phyloP scores from a whole-genome alignment of 2,888 invertebrate genomes.

The Dynastes grantii region DNA sequence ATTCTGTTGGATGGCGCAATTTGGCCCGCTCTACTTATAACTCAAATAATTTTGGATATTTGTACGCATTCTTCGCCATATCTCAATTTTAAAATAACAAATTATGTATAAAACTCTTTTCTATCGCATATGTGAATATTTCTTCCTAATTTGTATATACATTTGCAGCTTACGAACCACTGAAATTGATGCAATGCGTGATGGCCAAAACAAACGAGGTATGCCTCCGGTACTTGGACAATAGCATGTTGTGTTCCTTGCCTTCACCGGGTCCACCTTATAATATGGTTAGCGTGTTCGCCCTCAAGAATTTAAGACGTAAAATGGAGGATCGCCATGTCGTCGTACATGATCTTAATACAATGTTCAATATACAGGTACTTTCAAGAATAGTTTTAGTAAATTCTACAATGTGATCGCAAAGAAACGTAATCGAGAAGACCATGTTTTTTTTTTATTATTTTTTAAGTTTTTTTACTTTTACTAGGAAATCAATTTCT shows the following conservation, averaged over 20 bases:
- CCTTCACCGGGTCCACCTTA: constrained; percentile 74
- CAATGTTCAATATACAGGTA: constrained; percentile 85
- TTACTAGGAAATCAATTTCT: too few species aligned
- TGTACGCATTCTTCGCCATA: too few species aligned
- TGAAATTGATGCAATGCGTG: constrained; percentile 83
- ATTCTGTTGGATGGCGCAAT: too few species aligned
- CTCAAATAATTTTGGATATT: too few species aligned
- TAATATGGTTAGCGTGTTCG: constrained; percentile 76
- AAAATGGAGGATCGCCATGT: constrained; percentile 95
- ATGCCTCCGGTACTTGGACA: constrained; percentile 80
- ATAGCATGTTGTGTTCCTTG: constrained; percentile 78
- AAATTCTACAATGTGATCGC: too few species aligned
- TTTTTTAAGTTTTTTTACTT: too few species aligned
- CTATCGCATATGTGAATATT: not conserved
- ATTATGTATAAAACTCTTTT: not conserved
- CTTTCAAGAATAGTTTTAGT: too few species aligned
- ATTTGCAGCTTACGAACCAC: constrained; percentile 79
- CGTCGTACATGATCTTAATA: constrained; percentile 87
- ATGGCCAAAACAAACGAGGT: constrained; percentile 82
- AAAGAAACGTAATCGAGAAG: too few species aligned
- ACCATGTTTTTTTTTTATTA: too few species aligned
- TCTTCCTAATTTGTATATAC: too few species aligned
- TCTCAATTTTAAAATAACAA: too few species aligned
- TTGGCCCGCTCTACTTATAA: too few species aligned
- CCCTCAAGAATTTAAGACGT: constrained; percentile 86